phyloP scores from a whole-genome alignment of 2,888 invertebrate genomes.

The Plebejus melissa region DNA sequence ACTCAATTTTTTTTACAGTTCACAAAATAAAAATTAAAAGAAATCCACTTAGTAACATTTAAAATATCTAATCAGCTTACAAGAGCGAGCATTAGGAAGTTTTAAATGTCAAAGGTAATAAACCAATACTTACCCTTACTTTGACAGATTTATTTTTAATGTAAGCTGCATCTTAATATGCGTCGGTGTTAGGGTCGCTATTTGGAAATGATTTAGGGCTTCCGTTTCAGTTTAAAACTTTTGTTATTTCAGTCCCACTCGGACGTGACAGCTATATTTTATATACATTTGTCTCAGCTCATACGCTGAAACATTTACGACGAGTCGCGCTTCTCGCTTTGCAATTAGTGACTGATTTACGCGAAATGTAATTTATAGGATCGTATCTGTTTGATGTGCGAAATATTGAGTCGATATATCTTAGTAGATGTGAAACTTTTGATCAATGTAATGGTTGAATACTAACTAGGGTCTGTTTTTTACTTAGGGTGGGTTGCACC shows the following conservation, averaged over 20 bases:
- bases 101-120: slow-evolving; percentile 17
- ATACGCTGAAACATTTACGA: slow-evolving; percentile 75
- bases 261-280: slow-evolving; percentile 69
- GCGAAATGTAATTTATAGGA: slow-evolving; percentile 33
- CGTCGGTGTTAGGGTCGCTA: slow-evolving; percentile 50
- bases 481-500: too few relatives aligned
- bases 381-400: slow-evolving; percentile 34
- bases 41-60: background rate
- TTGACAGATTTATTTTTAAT: slow-evolving; percentile 21
- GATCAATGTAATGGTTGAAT: background rate
- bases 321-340: slow-evolving; percentile 44
- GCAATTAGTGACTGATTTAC: slow-evolving; percentile 65
- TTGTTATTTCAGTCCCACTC: slow-evolving; percentile 75
- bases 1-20: background rate
- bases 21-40: background rate
- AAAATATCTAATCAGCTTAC: background rate
- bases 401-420: background rate
- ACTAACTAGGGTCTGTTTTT: background rate
- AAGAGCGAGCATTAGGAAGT: background rate
- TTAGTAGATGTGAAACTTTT: background rate
- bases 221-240: slow-evolving; percentile 60
- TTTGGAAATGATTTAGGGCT: slow-evolving; percentile 39
- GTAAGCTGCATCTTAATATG: slow-evolving; percentile 25
- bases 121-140: background rate
- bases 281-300: slow-evolving; percentile 68